Percentiles rank a stretch among this genome's conserved stretches.
Evolutionary conservation across 1,140 invertebrate genomes (phyloP).

Genomic region (Lucilia sericata): DNA sequence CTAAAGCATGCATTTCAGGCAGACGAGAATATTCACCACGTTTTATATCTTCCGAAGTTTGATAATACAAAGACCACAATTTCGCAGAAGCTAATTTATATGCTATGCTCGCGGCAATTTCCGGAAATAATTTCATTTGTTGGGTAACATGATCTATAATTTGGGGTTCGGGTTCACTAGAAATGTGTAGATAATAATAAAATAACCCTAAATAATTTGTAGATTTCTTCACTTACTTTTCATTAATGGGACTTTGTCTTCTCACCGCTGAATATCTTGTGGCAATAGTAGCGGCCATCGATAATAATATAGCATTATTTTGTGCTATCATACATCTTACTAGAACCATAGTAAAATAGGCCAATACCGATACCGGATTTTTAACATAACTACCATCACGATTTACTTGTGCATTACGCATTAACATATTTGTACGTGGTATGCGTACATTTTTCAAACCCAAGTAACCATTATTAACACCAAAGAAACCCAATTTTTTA

Average conservation of each 20-base stretch:
- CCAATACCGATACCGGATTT: slow-evolving; percentile 84
- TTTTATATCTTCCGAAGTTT: slow-evolving; percentile 81
- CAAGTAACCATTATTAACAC: slow-evolving; percentile 91
- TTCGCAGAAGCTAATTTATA: slow-evolving; percentile 78
- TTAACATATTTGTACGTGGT: slow-evolving; percentile 89
- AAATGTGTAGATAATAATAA: background rate
- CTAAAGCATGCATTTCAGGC: slow-evolving; percentile 88
- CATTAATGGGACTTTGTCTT: slow-evolving; percentile 85
- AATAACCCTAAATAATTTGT: background rate
- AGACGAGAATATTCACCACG: slow-evolving; percentile 80
- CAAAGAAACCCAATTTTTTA: slow-evolving; percentile 90
- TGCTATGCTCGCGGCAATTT: slow-evolving; percentile 83
- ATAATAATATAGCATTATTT: slow-evolving; percentile 76
- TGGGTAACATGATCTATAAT: slow-evolving; percentile 95
- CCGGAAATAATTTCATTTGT: slow-evolving; percentile 91
- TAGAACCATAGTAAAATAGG: slow-evolving; percentile 95
- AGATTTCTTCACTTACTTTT: slow-evolving; percentile 73
- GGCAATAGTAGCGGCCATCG: slow-evolving; percentile 85
- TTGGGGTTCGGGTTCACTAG: slow-evolving; percentile 80
- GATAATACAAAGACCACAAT: slow-evolving; percentile 86
- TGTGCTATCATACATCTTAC: slow-evolving; percentile 84
- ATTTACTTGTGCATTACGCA: slow-evolving; percentile 90
- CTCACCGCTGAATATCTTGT: slow-evolving; percentile 89
- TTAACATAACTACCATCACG: slow-evolving; percentile 91
- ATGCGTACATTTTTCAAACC: slow-evolving; percentile 88